These are phyloP conservation scores for Antigone vipio DNA, from an alignment of 2,113 vertebrate genomes.

Conservation along the genomic window DNA sequence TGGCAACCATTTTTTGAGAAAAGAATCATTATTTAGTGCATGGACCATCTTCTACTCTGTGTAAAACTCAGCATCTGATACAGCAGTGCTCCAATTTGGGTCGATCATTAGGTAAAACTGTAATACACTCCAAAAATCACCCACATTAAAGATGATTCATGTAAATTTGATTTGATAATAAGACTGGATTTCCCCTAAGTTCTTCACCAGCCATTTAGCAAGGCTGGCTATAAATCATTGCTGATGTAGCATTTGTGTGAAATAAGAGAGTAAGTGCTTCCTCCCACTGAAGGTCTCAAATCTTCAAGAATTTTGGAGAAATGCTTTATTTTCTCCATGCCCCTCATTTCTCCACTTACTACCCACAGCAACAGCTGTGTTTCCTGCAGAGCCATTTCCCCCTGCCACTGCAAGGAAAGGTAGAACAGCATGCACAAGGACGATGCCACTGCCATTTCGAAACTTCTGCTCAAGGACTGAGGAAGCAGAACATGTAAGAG, in stretches of 20 bases:
- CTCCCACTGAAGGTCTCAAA: neutral
- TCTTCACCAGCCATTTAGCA: neutral
- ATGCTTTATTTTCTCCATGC: neutral
- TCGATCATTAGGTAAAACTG: neutral
- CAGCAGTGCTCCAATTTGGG: neutral
- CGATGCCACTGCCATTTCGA: neutral
- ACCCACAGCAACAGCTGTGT: neutral
- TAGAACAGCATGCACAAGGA: neutral
- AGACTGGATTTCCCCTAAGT: neutral
- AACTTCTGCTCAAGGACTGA: neutral
- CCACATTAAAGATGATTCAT: neutral
- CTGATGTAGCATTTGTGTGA: neutral
- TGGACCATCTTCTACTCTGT: neutral
- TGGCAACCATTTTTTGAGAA: neutral
- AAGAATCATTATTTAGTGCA: neutral
- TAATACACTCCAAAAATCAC: neutral
- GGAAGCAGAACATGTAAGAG: neutral
- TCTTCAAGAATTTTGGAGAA: neutral
- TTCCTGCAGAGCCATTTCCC: neutral
- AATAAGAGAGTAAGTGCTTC: neutral
- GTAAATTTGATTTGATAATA: neutral
- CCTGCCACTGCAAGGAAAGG: neutral
- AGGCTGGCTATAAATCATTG: neutral
- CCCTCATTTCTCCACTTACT: neutral
- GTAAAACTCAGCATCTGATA: neutral